Conservation (phyloP, 2,113 vertebrate species). For the Oriolus oriolus region DNA sequence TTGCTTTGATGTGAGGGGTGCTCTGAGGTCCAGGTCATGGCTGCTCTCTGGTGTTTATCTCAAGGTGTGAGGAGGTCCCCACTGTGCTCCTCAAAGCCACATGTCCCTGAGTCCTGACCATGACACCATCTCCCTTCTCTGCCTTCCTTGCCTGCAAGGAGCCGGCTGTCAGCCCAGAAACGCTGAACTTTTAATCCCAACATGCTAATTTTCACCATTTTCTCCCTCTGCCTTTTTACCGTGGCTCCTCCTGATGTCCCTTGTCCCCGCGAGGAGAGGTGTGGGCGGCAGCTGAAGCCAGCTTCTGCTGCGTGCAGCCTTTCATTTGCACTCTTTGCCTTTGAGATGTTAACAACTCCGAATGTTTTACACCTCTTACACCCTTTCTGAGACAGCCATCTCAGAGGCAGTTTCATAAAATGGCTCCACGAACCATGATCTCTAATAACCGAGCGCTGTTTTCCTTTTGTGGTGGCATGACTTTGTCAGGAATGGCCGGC, state of each 20-base stretch:
- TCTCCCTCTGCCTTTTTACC: background rate
- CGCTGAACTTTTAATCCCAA: background rate
- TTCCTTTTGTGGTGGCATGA: background rate
- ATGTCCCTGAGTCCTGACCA: accelerated
- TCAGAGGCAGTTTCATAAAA: background rate
- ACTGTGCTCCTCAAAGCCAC: accelerated
- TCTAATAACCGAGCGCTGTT: accelerated
- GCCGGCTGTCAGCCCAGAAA: background rate
- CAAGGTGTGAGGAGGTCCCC: background rate
- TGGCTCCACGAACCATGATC: background rate
- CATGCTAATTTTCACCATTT: background rate
- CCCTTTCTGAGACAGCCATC: background rate
- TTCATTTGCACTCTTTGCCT: background rate
- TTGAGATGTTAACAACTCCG: accelerated
- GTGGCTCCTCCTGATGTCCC: background rate
- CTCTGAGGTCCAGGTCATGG: background rate
- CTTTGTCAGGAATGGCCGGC: background rate
- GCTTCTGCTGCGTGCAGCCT: background rate
- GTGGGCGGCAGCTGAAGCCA: background rate
- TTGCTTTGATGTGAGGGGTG: background rate
- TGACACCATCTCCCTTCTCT: background rate
- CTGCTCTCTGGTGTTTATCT: background rate
- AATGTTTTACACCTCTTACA: background rate
- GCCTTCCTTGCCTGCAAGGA: background rate
- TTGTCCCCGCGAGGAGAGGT: accelerated